Percentiles rank a stretch among this genome's conserved stretches.
phyloP scores from a whole-genome alignment of 2,888 invertebrate genomes.

The Sesia bembeciformis region DNA sequence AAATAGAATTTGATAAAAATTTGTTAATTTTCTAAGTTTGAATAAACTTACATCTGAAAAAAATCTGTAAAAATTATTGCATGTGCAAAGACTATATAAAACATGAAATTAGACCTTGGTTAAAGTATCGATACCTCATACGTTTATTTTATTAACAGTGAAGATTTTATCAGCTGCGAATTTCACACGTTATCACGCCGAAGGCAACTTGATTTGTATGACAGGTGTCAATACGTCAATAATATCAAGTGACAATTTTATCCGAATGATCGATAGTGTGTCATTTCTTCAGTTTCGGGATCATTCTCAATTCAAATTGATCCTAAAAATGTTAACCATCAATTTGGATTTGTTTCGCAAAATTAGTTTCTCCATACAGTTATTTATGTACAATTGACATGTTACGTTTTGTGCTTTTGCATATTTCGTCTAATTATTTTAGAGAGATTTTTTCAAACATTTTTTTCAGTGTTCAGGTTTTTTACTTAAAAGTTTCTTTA shows the following conservation, averaged over 20 bases:
- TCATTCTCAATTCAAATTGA: too few relatives aligned
- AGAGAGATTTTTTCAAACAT: background rate
- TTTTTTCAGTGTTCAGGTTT: too few relatives aligned
- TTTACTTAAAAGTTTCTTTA: constrained; percentile 25
- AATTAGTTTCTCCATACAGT: background rate
- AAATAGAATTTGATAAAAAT: background rate
- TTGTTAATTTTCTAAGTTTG: background rate
- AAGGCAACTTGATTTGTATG: constrained; percentile 17
- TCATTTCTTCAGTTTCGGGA: background rate
- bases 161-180: background rate
- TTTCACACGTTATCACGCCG: constrained; percentile 34
- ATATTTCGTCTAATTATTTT: background rate
- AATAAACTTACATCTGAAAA: background rate
- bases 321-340: too few relatives aligned
- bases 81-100: too few relatives aligned
- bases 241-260: constrained; percentile 43
- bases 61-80: too few relatives aligned
- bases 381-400: background rate
- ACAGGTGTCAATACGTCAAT: constrained; percentile 59
- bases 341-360: too few relatives aligned
- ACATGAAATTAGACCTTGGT: too few relatives aligned
- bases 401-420: background rate
- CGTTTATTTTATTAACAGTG: too few relatives aligned
- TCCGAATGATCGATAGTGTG: constrained; percentile 27
- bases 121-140: too few relatives aligned